A percentile compares a stretch with the other conserved stretches of the same genome.
Evolutionary conservation across 2,797 vertebrate species (phyloP).

Genomic region (Clarias platycephalus): DNA sequence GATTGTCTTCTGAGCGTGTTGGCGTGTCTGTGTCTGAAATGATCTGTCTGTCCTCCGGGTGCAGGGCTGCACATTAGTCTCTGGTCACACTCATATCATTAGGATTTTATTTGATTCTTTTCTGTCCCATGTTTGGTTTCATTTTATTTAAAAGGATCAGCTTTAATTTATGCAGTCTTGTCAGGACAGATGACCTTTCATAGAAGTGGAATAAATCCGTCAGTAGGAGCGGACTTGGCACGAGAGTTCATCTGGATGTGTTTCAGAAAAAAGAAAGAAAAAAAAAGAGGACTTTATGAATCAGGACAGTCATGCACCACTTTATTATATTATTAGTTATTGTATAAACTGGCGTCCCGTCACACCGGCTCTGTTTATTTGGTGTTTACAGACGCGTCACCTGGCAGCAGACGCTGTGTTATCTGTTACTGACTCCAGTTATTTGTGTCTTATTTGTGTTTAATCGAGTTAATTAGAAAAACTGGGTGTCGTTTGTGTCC

Average conservation of each 20-base stretch:
- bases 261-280: constrained; percentile 1
- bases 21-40: not conserved
- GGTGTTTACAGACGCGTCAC: no score
- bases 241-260: not conserved
- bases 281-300: not conserved
- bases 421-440: no score
- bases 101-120: not conserved
- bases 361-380: not conserved
- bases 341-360: not conserved
- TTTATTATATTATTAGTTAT: not conserved
- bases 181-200: constrained; percentile 19
- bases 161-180: constrained; percentile 7
- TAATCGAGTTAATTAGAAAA: no score
- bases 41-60: not conserved
- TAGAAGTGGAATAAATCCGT: constrained; percentile 10
- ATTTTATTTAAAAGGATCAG: not conserved
- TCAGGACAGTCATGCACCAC: not conserved
- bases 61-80: not conserved
- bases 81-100: not conserved
- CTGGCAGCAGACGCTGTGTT: no score
- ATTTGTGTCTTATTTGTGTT: no score
- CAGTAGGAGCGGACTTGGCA: not conserved
- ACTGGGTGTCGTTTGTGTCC: no score
- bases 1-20: not conserved
- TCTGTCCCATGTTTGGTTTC: not conserved